A percentile compares a stretch with the other conserved stretches of the same genome.
Conservation (phyloP, 2,797 vertebrate genomes). For the Lophura swinhoii region DNA sequence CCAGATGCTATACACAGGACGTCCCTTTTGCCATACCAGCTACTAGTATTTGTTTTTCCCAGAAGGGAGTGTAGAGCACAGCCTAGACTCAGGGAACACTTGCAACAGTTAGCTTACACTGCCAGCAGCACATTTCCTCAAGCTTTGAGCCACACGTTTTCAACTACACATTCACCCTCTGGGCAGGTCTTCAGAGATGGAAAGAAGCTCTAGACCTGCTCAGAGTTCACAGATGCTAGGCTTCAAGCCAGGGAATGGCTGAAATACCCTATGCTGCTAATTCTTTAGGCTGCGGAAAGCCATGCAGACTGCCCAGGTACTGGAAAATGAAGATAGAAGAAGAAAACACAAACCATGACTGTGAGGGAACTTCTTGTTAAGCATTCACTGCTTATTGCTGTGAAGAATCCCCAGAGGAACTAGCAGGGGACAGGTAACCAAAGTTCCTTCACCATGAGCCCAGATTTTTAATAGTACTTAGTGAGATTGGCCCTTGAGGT, state of each 20-base stretch:
- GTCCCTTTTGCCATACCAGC: not conserved
- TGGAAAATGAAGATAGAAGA: not conserved
- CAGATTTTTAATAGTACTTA: not conserved
- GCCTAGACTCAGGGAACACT: not conserved
- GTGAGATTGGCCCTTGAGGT: not conserved
- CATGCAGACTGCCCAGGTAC: not conserved
- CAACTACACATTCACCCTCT: not conserved
- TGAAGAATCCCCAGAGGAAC: not conserved
- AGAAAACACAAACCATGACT: not conserved
- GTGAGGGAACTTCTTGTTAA: not conserved
- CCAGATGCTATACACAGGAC: not conserved
- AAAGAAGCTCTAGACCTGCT: not conserved
- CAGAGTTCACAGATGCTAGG: not conserved
- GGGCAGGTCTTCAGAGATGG: not conserved
- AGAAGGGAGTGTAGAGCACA: not conserved
- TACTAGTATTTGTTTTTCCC: not conserved
- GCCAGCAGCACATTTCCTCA: not conserved
- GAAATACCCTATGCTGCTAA: not conserved
- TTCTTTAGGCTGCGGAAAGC: not conserved
- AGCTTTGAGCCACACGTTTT: not conserved
- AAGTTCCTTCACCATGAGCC: not conserved
- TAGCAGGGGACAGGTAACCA: not conserved
- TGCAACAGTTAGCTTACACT: not conserved
- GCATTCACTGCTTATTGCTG: not conserved
- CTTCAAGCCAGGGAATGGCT: not conserved